Percentiles rank a stretch among this genome's conserved stretches.
phyloP scores from a whole-genome alignment of 2,888 invertebrate species.

The Calameuta pallipes region DNA sequence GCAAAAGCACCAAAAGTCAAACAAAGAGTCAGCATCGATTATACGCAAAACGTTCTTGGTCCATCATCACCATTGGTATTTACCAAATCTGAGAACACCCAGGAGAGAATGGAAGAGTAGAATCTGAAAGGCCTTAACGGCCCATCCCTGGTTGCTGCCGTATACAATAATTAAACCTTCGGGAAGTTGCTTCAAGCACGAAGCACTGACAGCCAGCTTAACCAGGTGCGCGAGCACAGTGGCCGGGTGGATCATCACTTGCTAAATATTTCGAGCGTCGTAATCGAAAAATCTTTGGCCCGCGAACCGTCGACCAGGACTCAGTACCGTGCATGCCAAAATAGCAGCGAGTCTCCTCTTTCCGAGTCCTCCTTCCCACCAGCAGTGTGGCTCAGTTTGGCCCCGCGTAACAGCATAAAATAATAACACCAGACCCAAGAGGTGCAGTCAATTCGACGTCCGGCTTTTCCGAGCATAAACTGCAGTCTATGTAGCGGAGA shows the following conservation, averaged over 20 bases:
- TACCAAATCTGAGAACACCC: conserved; percentile 60
- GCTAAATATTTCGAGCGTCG: not conserved
- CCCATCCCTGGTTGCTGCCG: conserved; percentile 48
- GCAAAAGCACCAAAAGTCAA: not conserved
- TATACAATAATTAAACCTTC: conserved; percentile 44
- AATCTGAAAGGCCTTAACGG: conserved; percentile 56
- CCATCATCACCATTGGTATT: conserved; percentile 19
- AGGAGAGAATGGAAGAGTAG: conserved; percentile 56
- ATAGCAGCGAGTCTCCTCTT: not conserved
- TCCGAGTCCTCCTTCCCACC: not conserved
- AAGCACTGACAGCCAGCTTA: conserved; percentile 51
- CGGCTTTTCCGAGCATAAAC: not conserved
- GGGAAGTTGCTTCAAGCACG: conserved; percentile 51
- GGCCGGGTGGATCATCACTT: conserved; percentile 52
- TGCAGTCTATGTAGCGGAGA: too few relatives aligned
- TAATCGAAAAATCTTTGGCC: not conserved
- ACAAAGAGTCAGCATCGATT: not conserved
- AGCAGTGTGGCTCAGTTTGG: not conserved
- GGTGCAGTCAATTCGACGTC: not conserved
- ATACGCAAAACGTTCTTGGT: not conserved
- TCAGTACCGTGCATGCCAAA: not conserved
- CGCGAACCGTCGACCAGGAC: not conserved
- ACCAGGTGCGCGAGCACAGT: conserved; percentile 55
- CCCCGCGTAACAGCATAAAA: not conserved
- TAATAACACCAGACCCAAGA: not conserved